Evolutionary conservation across 2,113 vertebrate genomes (phyloP).

Genomic region (Sylvia atricapilla): DNA sequence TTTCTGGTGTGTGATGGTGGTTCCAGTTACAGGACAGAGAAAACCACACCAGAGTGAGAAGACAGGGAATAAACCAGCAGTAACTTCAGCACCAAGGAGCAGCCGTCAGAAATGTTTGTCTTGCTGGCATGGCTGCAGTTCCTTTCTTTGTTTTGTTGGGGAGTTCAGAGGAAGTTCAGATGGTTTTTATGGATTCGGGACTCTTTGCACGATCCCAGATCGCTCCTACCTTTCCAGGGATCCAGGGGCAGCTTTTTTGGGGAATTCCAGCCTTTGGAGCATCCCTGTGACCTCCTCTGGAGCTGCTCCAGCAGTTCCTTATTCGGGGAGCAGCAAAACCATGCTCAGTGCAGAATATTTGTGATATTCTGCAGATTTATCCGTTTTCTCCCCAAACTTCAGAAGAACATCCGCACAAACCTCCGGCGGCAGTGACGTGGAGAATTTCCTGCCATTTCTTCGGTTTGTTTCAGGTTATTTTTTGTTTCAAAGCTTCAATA

Average conservation of each 20-base stretch:
- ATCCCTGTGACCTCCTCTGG: neutral
- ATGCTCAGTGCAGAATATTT: neutral
- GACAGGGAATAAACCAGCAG: neutral
- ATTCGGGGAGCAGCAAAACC: neutral
- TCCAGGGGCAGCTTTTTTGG: neutral
- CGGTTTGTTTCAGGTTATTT: neutral
- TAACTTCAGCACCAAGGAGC: neutral
- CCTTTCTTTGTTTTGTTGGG: neutral
- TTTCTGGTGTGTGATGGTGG: neutral
- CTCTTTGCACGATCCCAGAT: neutral
- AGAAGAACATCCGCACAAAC: neutral
- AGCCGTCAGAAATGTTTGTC: neutral
- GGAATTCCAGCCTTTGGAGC: too few species aligned
- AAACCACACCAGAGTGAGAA: neutral
- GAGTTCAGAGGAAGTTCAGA: neutral
- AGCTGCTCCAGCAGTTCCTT: neutral
- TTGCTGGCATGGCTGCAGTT: neutral
- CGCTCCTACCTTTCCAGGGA: neutral
- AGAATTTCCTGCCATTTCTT: neutral
- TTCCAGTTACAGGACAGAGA: neutral
- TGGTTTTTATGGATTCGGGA: neutral
- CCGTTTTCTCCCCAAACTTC: neutral
- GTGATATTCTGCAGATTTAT: neutral
- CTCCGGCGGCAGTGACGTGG: fast-evolving
- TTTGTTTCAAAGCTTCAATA: neutral